Base-by-base conservation (phyloP, 1,140 invertebrate species). In the Lepidurus apus region DNA sequence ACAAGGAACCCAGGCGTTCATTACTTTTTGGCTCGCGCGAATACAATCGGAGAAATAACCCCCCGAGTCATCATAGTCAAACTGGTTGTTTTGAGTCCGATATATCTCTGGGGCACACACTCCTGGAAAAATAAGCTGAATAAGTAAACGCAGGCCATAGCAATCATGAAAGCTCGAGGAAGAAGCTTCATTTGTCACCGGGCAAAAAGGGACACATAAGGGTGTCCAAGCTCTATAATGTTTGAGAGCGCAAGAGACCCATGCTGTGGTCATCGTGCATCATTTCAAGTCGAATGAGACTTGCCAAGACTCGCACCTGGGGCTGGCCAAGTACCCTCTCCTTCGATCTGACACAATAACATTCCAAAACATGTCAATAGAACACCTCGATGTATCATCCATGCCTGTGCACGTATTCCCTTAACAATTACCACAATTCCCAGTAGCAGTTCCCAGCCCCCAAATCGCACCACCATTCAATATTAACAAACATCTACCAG, bases 241-340 rank as follows among this genome's bases (percentile, higher is more conserved):
- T 65, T 65, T n/a, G 34, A 34, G 34, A 65, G 17, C 21, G 53
- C 53, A 65, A 65, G 21, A 65, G 53, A 65, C 53, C 53, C 53
- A 65, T 65, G 53, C 53, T 65, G 53, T 65, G 53, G 53, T 65
- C 53, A 65, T 65, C 53, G 17, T 65, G 53, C 53, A 65, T 65
- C 53, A 13, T 65, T 21, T 65, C 53, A 21, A 13, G 21, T 13
- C 21, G 9, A 65, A 65, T 65, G 53, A 65, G 53, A 5, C 53
- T 65, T 5, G 53, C 17, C 53, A 7, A 5, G 13, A 65, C 9
- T 65, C 10, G 53, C 53, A 65, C 53, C 53, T 65, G 53, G 13
- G 53, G 53, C 13, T 65, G 53, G n/a, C 53, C 13, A 65, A 65
- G 21, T n/a, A 65, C 21, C 53, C 53, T 7, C 17, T 21, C 53